A percentile compares a stretch with the other conserved stretches of the same genome.
These are phyloP conservation scores for Otolemur crassicaudatus DNA, from an alignment of 2,797 vertebrate species.

Conservation along the genomic window DNA sequence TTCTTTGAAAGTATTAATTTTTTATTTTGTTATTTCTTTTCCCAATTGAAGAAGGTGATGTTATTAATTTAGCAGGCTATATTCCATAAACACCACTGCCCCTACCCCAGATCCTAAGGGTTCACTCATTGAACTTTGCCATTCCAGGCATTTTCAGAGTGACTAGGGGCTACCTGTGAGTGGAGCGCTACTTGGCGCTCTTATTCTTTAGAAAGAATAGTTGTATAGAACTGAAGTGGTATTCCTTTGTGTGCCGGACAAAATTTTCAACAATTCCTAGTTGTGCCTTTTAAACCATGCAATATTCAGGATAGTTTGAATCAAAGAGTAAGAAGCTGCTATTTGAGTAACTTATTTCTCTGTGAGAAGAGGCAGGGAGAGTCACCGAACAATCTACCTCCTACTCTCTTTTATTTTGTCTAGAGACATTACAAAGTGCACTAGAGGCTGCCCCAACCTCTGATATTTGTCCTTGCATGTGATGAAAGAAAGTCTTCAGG, in stretches of 20 bases:
- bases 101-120: constrained; percentile 86
- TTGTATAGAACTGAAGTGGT: constrained; percentile 26
- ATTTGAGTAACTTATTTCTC: constrained; percentile 84
- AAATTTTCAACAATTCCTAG: constrained; percentile 75
- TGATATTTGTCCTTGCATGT: constrained; percentile 89
- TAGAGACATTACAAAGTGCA: constrained; percentile 90
- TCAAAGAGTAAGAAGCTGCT: constrained; percentile 88
- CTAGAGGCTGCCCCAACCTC: constrained; percentile 88
- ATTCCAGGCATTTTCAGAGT: constrained; percentile 80
- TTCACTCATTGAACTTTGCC: constrained; percentile 86
- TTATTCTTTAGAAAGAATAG: constrained; percentile 81
- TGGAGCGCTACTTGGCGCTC: constrained; percentile 79
- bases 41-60: constrained; percentile 79
- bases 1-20: constrained; percentile 83
- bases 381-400: constrained; percentile 92
- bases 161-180: constrained; percentile 81
- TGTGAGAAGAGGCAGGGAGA: constrained; percentile 74
- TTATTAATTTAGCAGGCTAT: constrained; percentile 84
- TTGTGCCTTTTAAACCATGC: constrained; percentile 87
- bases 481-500: constrained; percentile 89
- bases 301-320: constrained; percentile 87
- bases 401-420: constrained; percentile 91
- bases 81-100: constrained; percentile 85
- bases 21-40: constrained; percentile 85
- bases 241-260: constrained; percentile 65